Evolutionary conservation across 2,113 vertebrate genomes (phyloP).

Genomic region (Physeter macrocephalus): DNA sequence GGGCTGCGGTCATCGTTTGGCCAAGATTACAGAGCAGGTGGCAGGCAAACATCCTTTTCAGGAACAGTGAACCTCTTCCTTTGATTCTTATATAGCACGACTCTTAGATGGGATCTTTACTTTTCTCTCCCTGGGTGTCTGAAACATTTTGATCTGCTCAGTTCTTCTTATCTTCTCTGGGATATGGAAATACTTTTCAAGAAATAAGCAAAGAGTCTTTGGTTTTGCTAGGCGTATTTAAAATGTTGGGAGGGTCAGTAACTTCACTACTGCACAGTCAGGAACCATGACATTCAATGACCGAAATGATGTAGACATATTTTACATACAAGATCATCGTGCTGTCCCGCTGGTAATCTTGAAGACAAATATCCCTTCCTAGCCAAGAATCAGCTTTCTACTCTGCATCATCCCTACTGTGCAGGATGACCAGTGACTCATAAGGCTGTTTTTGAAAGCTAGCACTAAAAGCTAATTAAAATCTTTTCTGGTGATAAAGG

Average conservation of each 20-base stretch:
- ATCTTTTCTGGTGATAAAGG: conserved; percentile 82
- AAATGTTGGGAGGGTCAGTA: conserved; percentile 58
- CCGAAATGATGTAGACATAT: conserved; percentile 47
- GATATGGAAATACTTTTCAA: conserved; percentile 35
- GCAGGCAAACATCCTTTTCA: neutral
- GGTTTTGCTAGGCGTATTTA: conserved; percentile 48
- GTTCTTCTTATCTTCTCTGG: neutral
- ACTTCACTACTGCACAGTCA: conserved; percentile 34
- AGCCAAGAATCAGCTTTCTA: conserved; percentile 55
- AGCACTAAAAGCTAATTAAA: conserved; percentile 86
- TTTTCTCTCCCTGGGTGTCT: conserved; percentile 45
- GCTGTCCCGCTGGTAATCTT: conserved; percentile 51
- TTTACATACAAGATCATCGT: conserved; percentile 56
- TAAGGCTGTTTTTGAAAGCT: conserved; percentile 79
- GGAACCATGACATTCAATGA: neutral
- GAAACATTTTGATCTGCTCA: conserved; percentile 58
- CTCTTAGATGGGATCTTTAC: conserved; percentile 57
- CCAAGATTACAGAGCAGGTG: conserved; percentile 15
- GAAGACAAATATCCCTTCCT: conserved; percentile 45
- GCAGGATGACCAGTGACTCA: conserved; percentile 74
- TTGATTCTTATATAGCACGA: conserved; percentile 49
- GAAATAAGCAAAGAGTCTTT: conserved; percentile 18
- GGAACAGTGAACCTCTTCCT: neutral
- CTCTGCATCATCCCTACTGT: conserved; percentile 61
- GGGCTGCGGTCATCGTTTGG: conserved; percentile 39